Evolutionary conservation across 2,113 vertebrate genomes (phyloP), one percentile per base, ranked within the genome.

Genomic region (Girardinichthys multiradiatus): DNA sequence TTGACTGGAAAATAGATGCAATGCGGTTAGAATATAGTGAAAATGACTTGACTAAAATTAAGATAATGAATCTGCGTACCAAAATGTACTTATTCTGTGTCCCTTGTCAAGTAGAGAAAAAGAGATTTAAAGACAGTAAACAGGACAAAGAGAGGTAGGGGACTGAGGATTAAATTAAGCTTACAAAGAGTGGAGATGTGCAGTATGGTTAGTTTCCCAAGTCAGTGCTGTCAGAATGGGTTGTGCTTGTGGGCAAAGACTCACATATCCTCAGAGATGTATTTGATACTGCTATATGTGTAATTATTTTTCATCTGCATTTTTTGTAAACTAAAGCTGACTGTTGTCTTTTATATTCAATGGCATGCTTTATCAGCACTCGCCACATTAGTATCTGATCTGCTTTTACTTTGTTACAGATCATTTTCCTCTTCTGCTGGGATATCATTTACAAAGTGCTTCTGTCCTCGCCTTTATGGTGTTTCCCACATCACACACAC

Each of bases 201-300:
- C 42, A 81, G 64, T 68, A 58, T 81, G 63, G 76, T 83, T 81
- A 82, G 80, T 83, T 74, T 78, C 83, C 66, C 73, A 83, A 26
- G 28, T 83, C 79, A 70, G 63, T 80, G 48, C 4, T 79, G 77
- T 77, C 12, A 15, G 61, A 69, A 45, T 57, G 45, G 72, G 72
- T 80, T 75, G 48, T 12, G 69, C 82, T 72, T 4, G 24, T 81
- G 75, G 84, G 79, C 76, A 85, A 87, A 78, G 39, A 67, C 70
- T 79, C 64, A 33, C 30, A 29, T 69, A 64, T 84, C 82, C 75
- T 88, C 70, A 76, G 80, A 68, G 77, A 86, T 73, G 39, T 71
- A 72, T 82, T 33, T 39, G 61, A 77, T 74, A 70, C 70, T 81
- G 8, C 26, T 66, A 26, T 12, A 24, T 61, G 39, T 68, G 42